phyloP scores from a whole-genome alignment of 2,888 invertebrate genomes.

The Clanis bilineata region DNA sequence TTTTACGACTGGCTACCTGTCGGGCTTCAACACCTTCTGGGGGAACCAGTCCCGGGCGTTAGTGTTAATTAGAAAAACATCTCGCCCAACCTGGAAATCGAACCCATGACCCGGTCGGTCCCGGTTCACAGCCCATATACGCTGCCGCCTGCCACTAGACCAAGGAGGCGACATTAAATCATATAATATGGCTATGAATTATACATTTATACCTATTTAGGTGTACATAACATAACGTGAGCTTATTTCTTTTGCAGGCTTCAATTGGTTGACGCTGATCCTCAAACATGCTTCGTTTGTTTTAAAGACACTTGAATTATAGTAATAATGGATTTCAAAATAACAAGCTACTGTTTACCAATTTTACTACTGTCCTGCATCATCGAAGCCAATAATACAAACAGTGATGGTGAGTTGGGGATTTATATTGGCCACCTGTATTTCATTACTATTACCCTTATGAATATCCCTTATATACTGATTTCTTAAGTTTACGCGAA shows the following conservation, averaged over 20 bases:
- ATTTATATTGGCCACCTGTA: not conserved
- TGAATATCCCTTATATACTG: not conserved
- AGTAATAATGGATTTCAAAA: not conserved
- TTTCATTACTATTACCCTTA: not conserved
- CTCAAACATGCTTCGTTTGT: not conserved
- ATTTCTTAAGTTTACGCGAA: no score
- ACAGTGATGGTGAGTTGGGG: not conserved
- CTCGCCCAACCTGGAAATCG: no score
- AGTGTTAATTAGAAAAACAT: no score
- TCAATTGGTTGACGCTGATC: not conserved
- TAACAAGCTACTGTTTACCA: not conserved
- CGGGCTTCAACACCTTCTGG: no score
- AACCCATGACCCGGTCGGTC: no score
- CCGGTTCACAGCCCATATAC: no score
- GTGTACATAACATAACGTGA: not conserved
- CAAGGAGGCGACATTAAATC: no score
- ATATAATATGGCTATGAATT: no score
- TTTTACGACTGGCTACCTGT: no score
- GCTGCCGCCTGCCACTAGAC: no score
- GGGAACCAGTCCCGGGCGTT: no score
- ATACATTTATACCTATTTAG: not conserved
- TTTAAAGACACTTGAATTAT: not conserved
- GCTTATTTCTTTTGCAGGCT: not conserved
- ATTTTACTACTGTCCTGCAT: slow-evolving; percentile 20
- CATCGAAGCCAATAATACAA: not conserved